Percentiles rank a stretch among this genome's conserved stretches.
phyloP scores from a whole-genome alignment of 2,113 vertebrate species.

The Eublepharis macularius region DNA sequence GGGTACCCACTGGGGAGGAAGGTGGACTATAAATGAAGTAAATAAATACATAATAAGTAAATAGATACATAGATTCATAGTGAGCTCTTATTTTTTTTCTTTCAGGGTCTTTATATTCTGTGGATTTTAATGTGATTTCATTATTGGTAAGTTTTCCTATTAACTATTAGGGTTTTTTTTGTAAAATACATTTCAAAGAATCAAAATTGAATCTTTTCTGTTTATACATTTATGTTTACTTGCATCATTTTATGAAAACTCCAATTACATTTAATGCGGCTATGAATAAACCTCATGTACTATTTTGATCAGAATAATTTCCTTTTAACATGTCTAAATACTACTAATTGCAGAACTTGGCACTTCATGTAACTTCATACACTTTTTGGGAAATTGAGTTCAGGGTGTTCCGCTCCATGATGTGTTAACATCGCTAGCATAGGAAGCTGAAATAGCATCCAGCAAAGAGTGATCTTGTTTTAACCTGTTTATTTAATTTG shows the following conservation, averaged over 20 bases:
- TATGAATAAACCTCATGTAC: neutral
- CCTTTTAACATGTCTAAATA: neutral
- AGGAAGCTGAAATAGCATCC: constrained; percentile 45
- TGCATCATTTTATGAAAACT: neutral
- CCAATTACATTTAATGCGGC: neutral
- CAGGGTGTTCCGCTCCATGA: constrained; percentile 28
- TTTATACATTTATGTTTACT: neutral
- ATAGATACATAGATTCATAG: too few species aligned
- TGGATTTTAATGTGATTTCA: neutral
- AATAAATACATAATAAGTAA: too few species aligned
- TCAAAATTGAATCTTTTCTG: neutral
- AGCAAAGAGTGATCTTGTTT: constrained; percentile 41
- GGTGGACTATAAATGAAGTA: too few species aligned
- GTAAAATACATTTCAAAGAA: neutral
- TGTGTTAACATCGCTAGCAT: constrained; percentile 52
- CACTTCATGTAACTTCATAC: neutral
- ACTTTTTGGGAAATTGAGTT: constrained; percentile 48
- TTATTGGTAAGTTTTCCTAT: neutral
- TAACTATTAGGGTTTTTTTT: neutral
- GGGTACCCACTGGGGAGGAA: too few species aligned
- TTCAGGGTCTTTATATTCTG: neutral
- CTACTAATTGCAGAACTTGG: constrained; percentile 14
- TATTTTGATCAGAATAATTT: neutral
- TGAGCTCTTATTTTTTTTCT: neutral
- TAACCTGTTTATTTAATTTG: constrained; percentile 26